Conservation (phyloP, 2,888 invertebrate genomes). For the Craniophora ligustri region DNA sequence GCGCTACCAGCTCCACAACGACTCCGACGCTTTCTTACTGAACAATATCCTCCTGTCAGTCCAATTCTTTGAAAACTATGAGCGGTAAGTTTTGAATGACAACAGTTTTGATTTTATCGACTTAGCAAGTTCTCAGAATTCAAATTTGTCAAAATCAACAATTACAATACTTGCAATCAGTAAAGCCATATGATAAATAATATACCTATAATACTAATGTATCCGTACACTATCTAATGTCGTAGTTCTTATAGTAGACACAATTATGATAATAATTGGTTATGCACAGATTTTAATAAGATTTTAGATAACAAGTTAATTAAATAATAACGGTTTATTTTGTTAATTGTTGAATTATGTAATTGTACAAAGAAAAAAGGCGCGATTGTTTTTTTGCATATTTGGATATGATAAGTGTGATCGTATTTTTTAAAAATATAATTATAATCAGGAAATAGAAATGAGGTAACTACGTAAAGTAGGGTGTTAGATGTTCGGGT, state of each 20-base stretch:
- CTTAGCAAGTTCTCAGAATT: constrained; percentile 15
- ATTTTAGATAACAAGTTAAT: constrained; percentile 8
- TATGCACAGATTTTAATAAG: background rate
- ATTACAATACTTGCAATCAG: background rate
- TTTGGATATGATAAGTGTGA: too few species aligned
- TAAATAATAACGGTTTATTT: background rate
- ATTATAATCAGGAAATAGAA: too few species aligned
- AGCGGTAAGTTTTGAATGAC: constrained; percentile 85
- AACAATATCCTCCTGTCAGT: constrained; percentile 93
- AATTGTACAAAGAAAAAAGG: too few species aligned
- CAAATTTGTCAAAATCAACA: constrained; percentile 18
- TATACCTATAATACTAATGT: constrained; percentile 1
- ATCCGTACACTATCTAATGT: constrained; percentile 19
- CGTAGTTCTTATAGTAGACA: constrained; percentile 7
- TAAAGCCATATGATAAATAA: constrained; percentile 17
- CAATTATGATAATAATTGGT: constrained; percentile 1
- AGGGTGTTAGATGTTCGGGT: too few species aligned
- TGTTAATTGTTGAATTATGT: background rate
- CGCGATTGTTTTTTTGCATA: too few species aligned
- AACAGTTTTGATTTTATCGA: background rate
- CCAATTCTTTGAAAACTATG: constrained; percentile 94
- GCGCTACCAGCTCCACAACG: constrained; percentile 88
- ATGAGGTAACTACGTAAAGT: too few species aligned
- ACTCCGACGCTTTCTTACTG: constrained; percentile 91
- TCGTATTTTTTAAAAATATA: too few species aligned